These are phyloP conservation scores for Eupsilia transversa DNA, from an alignment of 2,888 invertebrate genomes.

Conservation along the genomic window DNA sequence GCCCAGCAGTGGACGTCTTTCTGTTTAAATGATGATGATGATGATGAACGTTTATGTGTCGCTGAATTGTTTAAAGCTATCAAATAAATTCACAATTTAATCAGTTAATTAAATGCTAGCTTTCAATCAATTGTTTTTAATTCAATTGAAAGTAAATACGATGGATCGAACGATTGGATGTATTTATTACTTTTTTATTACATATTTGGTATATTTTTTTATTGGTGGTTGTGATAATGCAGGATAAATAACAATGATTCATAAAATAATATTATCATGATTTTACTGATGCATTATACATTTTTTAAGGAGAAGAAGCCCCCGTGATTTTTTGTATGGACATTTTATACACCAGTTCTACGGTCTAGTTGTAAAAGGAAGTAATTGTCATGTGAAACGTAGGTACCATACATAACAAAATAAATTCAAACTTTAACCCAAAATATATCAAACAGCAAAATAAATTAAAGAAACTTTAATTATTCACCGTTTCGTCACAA, in stretches of 20 bases:
- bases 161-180: not conserved
- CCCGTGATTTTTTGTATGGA: too few species aligned
- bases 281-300: not conserved
- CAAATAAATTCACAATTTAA: slow-evolving; percentile 19
- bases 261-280: not conserved
- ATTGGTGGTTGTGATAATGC: not conserved
- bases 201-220: not conserved
- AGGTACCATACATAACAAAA: not conserved
- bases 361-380: too few species aligned
- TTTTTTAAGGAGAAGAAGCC: too few species aligned
- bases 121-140: slow-evolving; percentile 15
- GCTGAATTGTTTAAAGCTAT: slow-evolving; percentile 11
- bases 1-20: too few species aligned
- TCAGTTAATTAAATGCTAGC: slow-evolving; percentile 1
- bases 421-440: not conserved
- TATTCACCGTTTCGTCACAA: slow-evolving; percentile 27
- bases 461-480: slow-evolving; percentile 33
- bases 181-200: not conserved
- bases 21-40: too few species aligned
- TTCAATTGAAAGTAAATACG: slow-evolving; percentile 5
- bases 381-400: too few species aligned
- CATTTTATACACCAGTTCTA: too few species aligned
- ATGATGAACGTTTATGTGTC: slow-evolving; percentile 7
- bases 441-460: slow-evolving; percentile 1
- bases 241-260: too few species aligned